A percentile compares a stretch with the other conserved stretches of the same genome.
Evolutionary conservation across 2,113 vertebrate genomes (phyloP).

Genomic region (Colistium nudipinnis): DNA sequence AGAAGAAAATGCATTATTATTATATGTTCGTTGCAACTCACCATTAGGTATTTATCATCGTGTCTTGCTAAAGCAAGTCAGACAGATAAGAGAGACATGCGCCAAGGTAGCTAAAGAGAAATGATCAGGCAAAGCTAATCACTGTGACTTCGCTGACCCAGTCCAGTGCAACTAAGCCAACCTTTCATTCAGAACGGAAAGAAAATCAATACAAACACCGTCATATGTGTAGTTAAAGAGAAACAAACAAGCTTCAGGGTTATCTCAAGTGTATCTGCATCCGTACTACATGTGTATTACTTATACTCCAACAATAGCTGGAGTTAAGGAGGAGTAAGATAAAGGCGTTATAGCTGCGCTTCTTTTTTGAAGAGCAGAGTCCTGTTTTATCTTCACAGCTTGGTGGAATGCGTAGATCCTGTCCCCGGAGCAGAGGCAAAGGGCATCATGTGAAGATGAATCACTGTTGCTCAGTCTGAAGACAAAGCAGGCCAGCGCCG

Average conservation of each 20-base stretch:
- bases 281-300: neutral
- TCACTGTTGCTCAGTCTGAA: conserved; percentile 37
- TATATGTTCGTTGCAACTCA: conserved; percentile 3
- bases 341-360: neutral
- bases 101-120: conserved; percentile 19
- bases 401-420: conserved; percentile 25
- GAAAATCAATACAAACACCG: conserved; percentile 17
- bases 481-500: conserved; percentile 25
- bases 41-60: neutral
- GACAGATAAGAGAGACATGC: conserved; percentile 8
- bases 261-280: conserved; percentile 5
- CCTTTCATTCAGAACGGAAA: conserved; percentile 13
- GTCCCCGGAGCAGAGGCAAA: conserved; percentile 51
- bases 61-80: conserved; percentile 4
- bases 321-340: neutral
- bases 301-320: conserved; percentile 4
- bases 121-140: conserved; percentile 40
- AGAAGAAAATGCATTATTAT: neutral
- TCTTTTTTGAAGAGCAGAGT: conserved; percentile 34
- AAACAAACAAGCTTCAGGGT: conserved; percentile 18
- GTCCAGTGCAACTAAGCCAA: conserved; percentile 4
- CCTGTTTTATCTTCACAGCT: conserved; percentile 32
- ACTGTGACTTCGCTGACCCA: conserved; percentile 32
- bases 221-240: conserved; percentile 1
- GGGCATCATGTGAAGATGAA: conserved; percentile 65